phyloP scores from a whole-genome alignment of 2,113 vertebrate genomes.

The Puffinus mauretanicus region DNA sequence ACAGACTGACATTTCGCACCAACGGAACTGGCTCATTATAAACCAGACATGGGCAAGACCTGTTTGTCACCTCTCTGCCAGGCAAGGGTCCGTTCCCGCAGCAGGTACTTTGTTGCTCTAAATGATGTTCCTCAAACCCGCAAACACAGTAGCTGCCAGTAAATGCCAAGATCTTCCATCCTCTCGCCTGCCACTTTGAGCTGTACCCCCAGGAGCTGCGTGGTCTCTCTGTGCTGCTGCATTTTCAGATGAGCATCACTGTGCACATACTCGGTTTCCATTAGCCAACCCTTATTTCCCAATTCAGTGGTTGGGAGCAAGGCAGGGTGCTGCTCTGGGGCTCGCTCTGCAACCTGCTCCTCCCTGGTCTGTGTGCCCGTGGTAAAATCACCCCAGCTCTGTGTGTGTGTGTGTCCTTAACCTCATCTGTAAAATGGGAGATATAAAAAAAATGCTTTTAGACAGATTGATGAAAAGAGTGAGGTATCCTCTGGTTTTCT shows the following conservation, averaged over 20 bases:
- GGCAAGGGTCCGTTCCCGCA: accelerated
- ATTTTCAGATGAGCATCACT: accelerated
- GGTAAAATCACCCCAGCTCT: not conserved
- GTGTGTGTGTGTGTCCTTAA: not conserved
- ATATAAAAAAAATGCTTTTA: not conserved
- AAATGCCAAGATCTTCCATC: not conserved
- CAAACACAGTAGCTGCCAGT: not conserved
- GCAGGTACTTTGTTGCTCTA: not conserved
- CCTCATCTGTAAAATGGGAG: not conserved
- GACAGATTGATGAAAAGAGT: accelerated
- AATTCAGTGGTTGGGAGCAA: accelerated
- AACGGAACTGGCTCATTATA: not conserved
- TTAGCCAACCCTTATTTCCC: not conserved
- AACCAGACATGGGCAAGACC: not conserved
- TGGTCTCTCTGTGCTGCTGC: not conserved
- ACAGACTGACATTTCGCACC: accelerated
- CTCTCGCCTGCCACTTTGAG: accelerated
- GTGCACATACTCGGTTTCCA: accelerated
- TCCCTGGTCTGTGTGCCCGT: not conserved
- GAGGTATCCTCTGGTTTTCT: not conserved
- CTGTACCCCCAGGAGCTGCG: accelerated
- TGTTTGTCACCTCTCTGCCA: accelerated
- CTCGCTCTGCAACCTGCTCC: not conserved
- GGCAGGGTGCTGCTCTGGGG: not conserved
- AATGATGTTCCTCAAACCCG: not conserved